These are phyloP conservation scores for Panopea generosa DNA, from an alignment of 2,888 invertebrate genomes.

Conservation along the genomic window DNA sequence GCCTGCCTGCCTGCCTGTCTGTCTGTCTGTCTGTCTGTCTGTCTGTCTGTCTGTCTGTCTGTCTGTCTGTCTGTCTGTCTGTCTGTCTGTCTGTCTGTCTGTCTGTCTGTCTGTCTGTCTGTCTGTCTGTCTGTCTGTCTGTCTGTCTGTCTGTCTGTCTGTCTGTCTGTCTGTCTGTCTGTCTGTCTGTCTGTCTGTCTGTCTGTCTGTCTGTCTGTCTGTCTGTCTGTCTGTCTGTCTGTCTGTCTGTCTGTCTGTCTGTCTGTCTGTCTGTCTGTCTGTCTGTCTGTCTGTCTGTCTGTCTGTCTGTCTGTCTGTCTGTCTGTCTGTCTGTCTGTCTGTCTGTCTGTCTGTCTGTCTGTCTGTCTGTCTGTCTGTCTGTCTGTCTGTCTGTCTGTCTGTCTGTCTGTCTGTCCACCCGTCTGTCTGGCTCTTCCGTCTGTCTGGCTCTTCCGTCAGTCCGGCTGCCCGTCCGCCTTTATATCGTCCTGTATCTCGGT, in stretches of 20 bases:
- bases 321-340: conserved; percentile 14
- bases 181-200: conserved; percentile 7
- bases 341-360: conserved; percentile 11
- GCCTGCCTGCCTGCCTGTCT: too few relatives aligned
- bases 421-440: background rate
- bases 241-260: conserved; percentile 13
- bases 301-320: conserved; percentile 10
- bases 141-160: conserved; percentile 8
- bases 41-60: too few relatives aligned
- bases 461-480: background rate
- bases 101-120: background rate
- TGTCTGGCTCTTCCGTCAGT: background rate
- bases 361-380: conserved; percentile 12
- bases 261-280: conserved; percentile 13
- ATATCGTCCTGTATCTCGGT: background rate
- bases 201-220: conserved; percentile 8
- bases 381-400: conserved; percentile 13
- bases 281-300: conserved; percentile 13
- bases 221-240: conserved; percentile 13
- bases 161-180: conserved; percentile 7
- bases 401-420: conserved; percentile 5
- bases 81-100: conserved; percentile 9
- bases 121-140: conserved; percentile 7
- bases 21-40: too few relatives aligned
- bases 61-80: too few relatives aligned